Conservation (phyloP, 2,888 invertebrate genomes). For the Caenorhabditis becei region DNA sequence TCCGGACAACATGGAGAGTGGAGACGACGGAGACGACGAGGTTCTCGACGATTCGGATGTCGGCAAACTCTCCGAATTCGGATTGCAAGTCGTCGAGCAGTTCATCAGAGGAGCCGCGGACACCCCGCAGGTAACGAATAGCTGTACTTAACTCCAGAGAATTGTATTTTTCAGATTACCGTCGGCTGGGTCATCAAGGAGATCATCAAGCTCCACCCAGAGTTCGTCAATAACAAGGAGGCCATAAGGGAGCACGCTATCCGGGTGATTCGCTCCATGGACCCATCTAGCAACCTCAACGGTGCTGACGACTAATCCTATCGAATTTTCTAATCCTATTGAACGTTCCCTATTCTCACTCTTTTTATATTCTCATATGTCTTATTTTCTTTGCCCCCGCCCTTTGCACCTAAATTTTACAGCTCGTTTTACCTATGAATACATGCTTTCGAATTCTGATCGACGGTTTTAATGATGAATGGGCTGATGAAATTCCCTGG, state of each 20-base stretch:
- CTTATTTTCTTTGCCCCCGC: too few relatives aligned
- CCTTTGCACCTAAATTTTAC: too few relatives aligned
- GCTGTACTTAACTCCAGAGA: not conserved
- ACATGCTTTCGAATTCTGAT: not conserved
- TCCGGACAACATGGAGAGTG: not conserved
- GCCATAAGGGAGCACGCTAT: slow-evolving; percentile 5
- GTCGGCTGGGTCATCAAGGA: slow-evolving; percentile 6
- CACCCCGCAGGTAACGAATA: not conserved
- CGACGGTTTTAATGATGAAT: not conserved
- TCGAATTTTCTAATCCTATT: too few relatives aligned
- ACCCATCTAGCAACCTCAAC: not conserved
- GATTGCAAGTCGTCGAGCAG: too few relatives aligned
- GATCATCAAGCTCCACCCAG: slow-evolving; percentile 12
- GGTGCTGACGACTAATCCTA: too few relatives aligned
- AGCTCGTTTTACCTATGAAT: too few relatives aligned
- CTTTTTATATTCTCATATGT: too few relatives aligned
- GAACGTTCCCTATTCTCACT: too few relatives aligned
- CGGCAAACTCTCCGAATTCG: too few relatives aligned
- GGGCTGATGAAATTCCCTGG: slow-evolving; percentile 1
- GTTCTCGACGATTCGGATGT: not conserved
- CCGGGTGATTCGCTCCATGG: not conserved
- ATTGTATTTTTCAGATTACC: slow-evolving; percentile 10
- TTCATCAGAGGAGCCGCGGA: too few relatives aligned
- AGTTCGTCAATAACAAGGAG: not conserved
- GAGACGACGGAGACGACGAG: not conserved